Percentiles rank a stretch among this genome's conserved stretches.
Evolutionary conservation across 2,113 vertebrate genomes (phyloP).

Genomic region (Podiceps cristatus): DNA sequence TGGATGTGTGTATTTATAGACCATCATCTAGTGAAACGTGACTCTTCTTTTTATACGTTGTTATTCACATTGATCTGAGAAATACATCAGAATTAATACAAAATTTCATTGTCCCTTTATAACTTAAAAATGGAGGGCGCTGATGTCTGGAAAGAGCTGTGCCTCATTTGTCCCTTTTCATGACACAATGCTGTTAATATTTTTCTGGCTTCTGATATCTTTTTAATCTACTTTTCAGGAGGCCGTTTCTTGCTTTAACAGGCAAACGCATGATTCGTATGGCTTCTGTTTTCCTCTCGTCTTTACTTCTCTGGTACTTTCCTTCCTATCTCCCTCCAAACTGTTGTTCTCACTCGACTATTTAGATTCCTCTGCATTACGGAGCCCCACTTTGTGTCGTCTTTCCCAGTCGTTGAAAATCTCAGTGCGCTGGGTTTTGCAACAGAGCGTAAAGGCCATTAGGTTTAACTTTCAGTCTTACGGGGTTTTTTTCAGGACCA

Average conservation of each 20-base stretch:
- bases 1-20: background rate
- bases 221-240: background rate
- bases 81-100: background rate
- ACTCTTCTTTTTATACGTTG: background rate
- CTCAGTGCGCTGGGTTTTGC: background rate
- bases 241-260: background rate
- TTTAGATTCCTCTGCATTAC: background rate
- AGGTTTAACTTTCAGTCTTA: background rate
- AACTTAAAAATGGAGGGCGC: background rate
- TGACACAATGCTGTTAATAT: background rate
- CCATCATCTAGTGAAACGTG: background rate
- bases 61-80: background rate
- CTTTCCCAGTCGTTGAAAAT: background rate
- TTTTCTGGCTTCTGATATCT: background rate
- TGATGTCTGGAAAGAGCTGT: background rate
- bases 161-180: background rate
- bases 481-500: background rate
- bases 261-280: background rate
- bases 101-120: background rate
- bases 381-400: background rate
- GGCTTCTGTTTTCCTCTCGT: background rate
- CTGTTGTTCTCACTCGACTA: background rate
- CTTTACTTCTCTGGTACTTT: background rate
- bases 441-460: no score
- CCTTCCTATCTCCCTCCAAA: background rate